Evolutionary conservation across 2,113 vertebrate species (phyloP).

Genomic region (Mobula birostris): DNA sequence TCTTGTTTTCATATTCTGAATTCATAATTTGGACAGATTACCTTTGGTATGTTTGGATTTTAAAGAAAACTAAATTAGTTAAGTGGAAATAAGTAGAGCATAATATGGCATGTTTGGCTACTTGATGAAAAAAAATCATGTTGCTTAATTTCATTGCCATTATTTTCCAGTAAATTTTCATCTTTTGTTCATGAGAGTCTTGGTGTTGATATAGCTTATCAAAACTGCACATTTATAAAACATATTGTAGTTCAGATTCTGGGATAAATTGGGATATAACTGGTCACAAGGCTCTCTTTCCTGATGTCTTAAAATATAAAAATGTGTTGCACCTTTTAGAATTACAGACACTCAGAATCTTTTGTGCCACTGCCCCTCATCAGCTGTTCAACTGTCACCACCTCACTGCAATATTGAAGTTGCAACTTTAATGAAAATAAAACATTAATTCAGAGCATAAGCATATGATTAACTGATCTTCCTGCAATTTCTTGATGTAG

Average conservation of each 20-base stretch:
- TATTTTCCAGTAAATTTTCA: neutral
- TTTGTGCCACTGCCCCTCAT: conserved; percentile 33
- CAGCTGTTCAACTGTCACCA: neutral
- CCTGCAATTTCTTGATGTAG: neutral
- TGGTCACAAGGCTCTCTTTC: neutral
- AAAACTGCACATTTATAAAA: neutral
- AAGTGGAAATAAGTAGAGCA: neutral
- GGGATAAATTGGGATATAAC: neutral
- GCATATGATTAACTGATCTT: neutral
- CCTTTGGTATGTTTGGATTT: neutral
- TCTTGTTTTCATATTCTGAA: neutral
- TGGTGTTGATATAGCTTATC: neutral
- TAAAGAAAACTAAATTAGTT: no score
- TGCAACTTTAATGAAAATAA: neutral
- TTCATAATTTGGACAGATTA: no score
- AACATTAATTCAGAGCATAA: conserved; percentile 5
- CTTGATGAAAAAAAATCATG: neutral
- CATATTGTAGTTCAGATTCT: neutral
- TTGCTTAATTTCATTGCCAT: neutral
- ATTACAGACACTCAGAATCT: neutral
- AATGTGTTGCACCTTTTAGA: neutral
- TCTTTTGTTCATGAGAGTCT: neutral
- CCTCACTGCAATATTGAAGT: neutral
- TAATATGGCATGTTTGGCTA: neutral
- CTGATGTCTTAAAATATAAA: neutral